A percentile compares a stretch with the other conserved stretches of the same genome.
Evolutionary conservation across 2,113 vertebrate species (phyloP).

Genomic region (Eurypyga helias): DNA sequence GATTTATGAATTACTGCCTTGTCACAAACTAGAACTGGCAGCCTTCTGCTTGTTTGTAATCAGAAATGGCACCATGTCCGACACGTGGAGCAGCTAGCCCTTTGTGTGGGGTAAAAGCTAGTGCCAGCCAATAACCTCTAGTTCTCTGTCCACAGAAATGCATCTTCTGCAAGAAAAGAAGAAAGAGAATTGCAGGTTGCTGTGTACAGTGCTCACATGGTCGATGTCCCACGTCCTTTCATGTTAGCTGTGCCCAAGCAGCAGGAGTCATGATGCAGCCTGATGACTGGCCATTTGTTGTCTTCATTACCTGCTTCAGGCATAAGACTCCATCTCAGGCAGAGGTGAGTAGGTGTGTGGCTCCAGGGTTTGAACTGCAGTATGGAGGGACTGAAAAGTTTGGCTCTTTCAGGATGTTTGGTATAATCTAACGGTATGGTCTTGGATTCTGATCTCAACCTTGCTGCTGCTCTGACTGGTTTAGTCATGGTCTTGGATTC

Average conservation of each 20-base stretch:
- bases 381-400: neutral
- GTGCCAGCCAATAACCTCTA: neutral
- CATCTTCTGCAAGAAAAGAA: constrained; percentile 94
- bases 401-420: neutral
- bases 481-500: neutral
- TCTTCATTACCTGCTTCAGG: constrained; percentile 95
- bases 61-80: neutral
- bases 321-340: constrained; percentile 90
- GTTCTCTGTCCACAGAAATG: constrained; percentile 85
- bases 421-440: neutral
- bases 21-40: neutral
- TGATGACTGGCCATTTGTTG: constrained; percentile 96
- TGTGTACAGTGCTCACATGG: constrained; percentile 97
- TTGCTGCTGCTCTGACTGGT: neutral
- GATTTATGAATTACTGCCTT: neutral
- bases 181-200: constrained; percentile 92
- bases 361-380: neutral
- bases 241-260: constrained; percentile 95
- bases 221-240: constrained; percentile 95
- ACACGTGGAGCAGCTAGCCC: neutral
- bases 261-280: constrained; percentile 97
- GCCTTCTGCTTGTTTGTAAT: neutral
- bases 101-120: neutral
- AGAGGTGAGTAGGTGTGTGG: constrained; percentile 79
- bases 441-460: neutral